Conservation (phyloP, 2,113 vertebrate species). For the Proterorhinus semilunaris region DNA sequence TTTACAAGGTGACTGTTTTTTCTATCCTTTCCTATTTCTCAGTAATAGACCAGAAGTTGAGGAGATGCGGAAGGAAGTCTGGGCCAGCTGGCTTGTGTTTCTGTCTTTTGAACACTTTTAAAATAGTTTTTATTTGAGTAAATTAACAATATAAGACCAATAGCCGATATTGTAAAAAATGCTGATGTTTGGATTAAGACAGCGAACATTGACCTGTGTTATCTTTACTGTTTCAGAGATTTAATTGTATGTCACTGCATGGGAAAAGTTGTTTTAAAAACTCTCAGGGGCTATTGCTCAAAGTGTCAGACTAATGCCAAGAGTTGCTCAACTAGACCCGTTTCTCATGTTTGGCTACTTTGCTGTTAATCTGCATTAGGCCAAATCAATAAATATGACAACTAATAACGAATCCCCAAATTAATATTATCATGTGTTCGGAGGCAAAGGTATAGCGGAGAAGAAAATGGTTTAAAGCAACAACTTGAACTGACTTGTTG, state of each 20-base stretch:
- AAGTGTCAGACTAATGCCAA: not conserved
- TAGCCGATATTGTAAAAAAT: not conserved
- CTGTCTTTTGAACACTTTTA: not conserved
- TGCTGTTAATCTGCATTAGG: not conserved
- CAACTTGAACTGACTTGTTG: conserved; percentile 28
- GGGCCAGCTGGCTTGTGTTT: not conserved
- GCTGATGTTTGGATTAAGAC: not conserved
- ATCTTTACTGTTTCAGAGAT: conserved; percentile 3
- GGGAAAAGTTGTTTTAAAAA: not conserved
- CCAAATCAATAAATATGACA: too few species aligned
- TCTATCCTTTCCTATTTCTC: conserved; percentile 59
- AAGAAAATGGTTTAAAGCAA: too few species aligned
- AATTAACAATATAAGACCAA: conserved; percentile 10
- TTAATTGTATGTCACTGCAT: not conserved
- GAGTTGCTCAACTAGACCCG: not conserved
- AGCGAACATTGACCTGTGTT: not conserved
- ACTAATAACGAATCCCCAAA: too few species aligned
- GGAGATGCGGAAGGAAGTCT: conserved; percentile 11
- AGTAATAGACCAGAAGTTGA: conserved; percentile 71
- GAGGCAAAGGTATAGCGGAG: too few species aligned
- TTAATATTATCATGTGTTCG: too few species aligned
- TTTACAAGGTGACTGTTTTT: conserved; percentile 90
- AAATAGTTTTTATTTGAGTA: not conserved
- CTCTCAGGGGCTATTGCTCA: not conserved
- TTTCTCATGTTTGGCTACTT: not conserved